Percentiles rank a stretch among this genome's conserved stretches.
Conservation (phyloP, 92 coral and sea anemone genomes). For the Epizoanthus illoricatus region DNA sequence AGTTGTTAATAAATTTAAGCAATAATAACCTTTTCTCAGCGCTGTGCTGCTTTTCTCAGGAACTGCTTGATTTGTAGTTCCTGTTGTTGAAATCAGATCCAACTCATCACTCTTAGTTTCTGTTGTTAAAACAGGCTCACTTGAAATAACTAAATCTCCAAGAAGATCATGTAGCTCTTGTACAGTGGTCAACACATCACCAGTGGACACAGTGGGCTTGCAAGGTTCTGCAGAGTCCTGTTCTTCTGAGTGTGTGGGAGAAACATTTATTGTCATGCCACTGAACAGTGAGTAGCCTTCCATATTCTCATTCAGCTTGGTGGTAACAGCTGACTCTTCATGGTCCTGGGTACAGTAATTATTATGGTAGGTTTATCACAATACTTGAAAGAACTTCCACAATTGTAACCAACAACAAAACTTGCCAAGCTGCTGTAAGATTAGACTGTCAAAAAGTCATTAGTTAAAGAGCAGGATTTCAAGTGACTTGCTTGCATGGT, state of each 20-base stretch:
- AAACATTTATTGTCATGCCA: conserved; percentile 30
- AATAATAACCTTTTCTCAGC: neutral
- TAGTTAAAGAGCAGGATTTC: neutral
- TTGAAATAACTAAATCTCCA: conserved; percentile 5
- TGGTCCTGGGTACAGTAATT: neutral
- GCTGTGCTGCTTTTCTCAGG: neutral
- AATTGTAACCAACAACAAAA: neutral
- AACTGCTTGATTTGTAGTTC: neutral
- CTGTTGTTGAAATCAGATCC: neutral
- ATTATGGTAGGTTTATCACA: no score
- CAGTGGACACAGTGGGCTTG: neutral
- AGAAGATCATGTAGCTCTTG: conserved; percentile 33
- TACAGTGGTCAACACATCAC: conserved; percentile 6
- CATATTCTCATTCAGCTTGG: neutral
- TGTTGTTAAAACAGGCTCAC: conserved; percentile 1
- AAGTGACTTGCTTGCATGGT: neutral
- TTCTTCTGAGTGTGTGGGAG: neutral
- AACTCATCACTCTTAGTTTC: neutral
- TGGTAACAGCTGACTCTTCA: neutral
- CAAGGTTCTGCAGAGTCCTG: neutral
- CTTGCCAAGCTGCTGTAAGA: neutral
- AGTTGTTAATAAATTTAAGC: neutral
- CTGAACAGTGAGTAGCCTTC: conserved; percentile 28
- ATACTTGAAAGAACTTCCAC: neutral
- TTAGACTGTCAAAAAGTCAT: neutral